Conservation (phyloP, 2,113 vertebrate genomes). For the Leucoraja erinaceus region DNA sequence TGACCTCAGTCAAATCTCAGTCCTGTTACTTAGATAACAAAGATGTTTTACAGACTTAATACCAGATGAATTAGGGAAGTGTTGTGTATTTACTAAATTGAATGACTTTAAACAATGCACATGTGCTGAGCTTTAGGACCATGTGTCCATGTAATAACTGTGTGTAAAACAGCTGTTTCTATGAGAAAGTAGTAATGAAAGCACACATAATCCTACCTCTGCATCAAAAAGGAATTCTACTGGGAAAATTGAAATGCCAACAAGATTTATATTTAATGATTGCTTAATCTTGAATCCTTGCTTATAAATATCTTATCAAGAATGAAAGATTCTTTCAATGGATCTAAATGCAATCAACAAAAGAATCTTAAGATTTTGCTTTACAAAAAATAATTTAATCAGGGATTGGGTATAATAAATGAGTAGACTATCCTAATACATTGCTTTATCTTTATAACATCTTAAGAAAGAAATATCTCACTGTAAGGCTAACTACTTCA, state of each 20-base stretch:
- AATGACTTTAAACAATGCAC: conserved; percentile 40
- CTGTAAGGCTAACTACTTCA: background rate
- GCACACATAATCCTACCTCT: conserved; percentile 45
- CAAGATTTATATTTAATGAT: conserved; percentile 52
- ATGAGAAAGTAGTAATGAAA: conserved; percentile 48
- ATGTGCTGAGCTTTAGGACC: conserved; percentile 43
- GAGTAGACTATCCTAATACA: background rate
- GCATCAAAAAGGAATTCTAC: conserved; percentile 49
- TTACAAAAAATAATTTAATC: conserved; percentile 9
- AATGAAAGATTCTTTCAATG: conserved; percentile 28
- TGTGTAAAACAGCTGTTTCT: conserved; percentile 58
- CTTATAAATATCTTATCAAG: conserved; percentile 43
- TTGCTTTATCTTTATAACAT: background rate
- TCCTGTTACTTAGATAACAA: conserved; percentile 25
- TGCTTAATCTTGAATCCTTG: conserved; percentile 44
- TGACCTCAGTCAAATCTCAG: background rate
- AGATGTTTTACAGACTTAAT: conserved; percentile 45
- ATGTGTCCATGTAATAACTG: conserved; percentile 46
- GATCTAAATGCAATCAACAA: conserved; percentile 19
- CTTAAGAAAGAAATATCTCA: background rate
- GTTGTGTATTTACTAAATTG: conserved; percentile 42
- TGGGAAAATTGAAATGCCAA: conserved; percentile 59
- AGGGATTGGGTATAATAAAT: background rate
- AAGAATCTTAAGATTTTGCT: conserved; percentile 33
- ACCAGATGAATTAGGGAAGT: conserved; percentile 43